Conservation (phyloP, 2,888 invertebrate genomes). For the Pristionchus japonicus region DNA sequence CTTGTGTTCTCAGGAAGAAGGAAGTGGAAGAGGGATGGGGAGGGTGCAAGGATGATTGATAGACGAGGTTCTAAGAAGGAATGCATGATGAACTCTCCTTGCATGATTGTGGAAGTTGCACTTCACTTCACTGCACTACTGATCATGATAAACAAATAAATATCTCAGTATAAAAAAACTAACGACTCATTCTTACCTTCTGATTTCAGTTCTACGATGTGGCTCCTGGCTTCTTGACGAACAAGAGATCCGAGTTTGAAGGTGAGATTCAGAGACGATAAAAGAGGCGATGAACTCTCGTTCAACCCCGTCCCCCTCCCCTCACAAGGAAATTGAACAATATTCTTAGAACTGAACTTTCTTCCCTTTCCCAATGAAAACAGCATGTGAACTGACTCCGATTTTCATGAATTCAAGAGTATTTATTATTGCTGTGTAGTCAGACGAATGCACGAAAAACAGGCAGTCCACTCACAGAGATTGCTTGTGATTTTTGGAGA, state of each 20-base stretch:
- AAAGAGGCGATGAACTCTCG: background rate
- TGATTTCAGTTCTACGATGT: slow-evolving; percentile 7
- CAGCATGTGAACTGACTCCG: background rate
- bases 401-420: background rate
- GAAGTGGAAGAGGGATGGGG: background rate
- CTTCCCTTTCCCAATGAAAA: background rate
- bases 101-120: no score
- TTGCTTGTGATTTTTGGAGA: background rate
- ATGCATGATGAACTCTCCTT: background rate
- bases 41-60: background rate
- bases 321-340: background rate
- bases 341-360: background rate
- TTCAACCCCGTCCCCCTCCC: background rate
- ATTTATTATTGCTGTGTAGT: background rate
- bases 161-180: no score
- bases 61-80: background rate
- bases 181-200: no score
- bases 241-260: slow-evolving; percentile 5
- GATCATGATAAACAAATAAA: no score
- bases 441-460: background rate
- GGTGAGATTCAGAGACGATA: background rate
- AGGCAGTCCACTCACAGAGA: background rate
- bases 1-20: background rate
- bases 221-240: slow-evolving; percentile 7
- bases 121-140: background rate